Evolutionary conservation across 1,140 invertebrate species (phyloP).

Genomic region (Megalonaias nervosa): DNA sequence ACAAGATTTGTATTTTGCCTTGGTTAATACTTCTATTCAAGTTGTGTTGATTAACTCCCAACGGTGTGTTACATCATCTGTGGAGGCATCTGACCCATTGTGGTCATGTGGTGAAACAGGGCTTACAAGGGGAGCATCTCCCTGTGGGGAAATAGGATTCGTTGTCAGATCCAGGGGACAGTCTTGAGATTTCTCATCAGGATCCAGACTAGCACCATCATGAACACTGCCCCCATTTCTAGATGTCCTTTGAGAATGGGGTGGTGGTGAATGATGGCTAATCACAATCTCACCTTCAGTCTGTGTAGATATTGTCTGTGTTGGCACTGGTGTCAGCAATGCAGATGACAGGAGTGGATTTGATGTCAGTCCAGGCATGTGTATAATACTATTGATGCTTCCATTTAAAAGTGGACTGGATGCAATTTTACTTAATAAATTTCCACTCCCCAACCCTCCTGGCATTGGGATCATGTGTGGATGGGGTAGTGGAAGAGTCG

Average conservation of each 20-base stretch:
- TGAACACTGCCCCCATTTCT: background rate
- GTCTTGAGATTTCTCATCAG: conserved; percentile 5
- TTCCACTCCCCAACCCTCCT: too few relatives aligned
- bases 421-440: background rate
- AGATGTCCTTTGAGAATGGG: background rate
- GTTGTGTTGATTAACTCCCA: too few relatives aligned
- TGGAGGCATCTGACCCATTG: too few relatives aligned
- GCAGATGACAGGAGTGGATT: conserved; percentile 25
- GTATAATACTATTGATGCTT: background rate
- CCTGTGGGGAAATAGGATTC: conserved; percentile 8
- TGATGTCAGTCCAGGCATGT: conserved; percentile 16
- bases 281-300: background rate
- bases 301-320: background rate
- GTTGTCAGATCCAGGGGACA: conserved; percentile 25
- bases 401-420: too few relatives aligned
- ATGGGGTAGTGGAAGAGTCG: background rate
- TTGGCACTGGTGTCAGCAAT: conserved; percentile 1
- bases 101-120: too few relatives aligned
- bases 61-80: too few relatives aligned
- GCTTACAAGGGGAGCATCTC: too few relatives aligned
- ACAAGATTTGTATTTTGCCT: too few relatives aligned
- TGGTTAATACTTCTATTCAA: too few relatives aligned
- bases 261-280: background rate
- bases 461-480: conserved; percentile 2
- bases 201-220: background rate